These are phyloP conservation scores for Pseudocheirus occidentalis DNA, from an alignment of 2,797 vertebrate species.

Conservation along the genomic window DNA sequence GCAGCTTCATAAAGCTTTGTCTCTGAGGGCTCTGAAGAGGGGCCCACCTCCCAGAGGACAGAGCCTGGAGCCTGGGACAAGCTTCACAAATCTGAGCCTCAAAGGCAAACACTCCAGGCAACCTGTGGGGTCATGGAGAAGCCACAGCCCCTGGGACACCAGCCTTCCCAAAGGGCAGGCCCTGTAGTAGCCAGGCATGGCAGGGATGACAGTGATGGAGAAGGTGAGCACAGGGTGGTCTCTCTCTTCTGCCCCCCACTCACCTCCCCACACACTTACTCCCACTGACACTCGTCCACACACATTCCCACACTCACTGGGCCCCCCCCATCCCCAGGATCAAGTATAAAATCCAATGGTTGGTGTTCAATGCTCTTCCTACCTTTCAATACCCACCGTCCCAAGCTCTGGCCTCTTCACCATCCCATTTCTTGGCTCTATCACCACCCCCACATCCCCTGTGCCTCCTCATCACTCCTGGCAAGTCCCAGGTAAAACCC, in stretches of 20 bases:
- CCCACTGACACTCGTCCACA: no score
- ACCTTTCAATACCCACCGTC: neutral
- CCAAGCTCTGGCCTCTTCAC: neutral
- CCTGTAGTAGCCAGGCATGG: neutral
- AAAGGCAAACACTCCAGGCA: neutral
- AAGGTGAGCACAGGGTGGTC: neutral
- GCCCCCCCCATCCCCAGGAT: neutral
- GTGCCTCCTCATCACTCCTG: neutral
- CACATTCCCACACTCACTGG: no score
- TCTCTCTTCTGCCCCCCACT: neutral
- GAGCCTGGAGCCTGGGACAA: no score
- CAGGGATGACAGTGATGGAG: neutral
- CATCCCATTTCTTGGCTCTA: neutral
- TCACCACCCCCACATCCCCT: no score
- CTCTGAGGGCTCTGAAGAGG: no score
- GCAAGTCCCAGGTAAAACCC: no score
- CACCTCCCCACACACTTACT: no score
- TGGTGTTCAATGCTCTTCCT: neutral
- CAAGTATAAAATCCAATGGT: neutral
- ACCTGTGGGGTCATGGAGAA: no score
- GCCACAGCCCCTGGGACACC: neutral
- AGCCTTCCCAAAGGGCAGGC: neutral
- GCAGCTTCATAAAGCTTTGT: no score
- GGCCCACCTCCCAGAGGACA: no score
- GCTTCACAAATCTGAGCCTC: no score